Evolutionary conservation across 2,888 invertebrate species (phyloP).

Genomic region (Abscondita cerata): DNA sequence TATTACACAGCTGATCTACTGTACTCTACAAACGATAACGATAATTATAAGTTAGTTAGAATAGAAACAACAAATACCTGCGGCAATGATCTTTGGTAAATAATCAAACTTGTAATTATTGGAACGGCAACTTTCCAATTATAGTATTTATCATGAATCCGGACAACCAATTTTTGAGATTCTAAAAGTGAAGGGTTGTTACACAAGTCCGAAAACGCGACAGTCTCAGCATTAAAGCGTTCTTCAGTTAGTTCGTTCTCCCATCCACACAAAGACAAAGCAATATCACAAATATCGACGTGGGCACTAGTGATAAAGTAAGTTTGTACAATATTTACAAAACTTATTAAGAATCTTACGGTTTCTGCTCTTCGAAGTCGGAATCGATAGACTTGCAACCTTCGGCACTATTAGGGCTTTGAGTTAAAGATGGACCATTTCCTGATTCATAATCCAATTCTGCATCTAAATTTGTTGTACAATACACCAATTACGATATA

Average conservation of each 20-base stretch:
- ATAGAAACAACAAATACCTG: constrained; percentile 60
- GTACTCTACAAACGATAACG: constrained; percentile 51
- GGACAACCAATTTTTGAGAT: constrained; percentile 83
- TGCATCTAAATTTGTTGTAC: constrained; percentile 59
- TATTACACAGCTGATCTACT: constrained; percentile 55
- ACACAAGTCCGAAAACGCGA: constrained; percentile 70
- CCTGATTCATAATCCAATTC: constrained; percentile 96
- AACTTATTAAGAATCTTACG: constrained; percentile 45
- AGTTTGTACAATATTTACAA: not conserved
- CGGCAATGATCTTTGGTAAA: constrained; percentile 86
- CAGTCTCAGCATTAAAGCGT: constrained; percentile 63
- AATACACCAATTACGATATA: constrained; percentile 51
- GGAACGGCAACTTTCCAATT: constrained; percentile 93
- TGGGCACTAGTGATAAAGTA: constrained; percentile 43
- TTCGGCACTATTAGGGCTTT: constrained; percentile 90
- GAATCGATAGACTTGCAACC: constrained; percentile 83
- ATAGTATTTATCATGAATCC: constrained; percentile 87
- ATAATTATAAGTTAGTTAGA: too few species aligned
- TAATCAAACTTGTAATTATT: constrained; percentile 84
- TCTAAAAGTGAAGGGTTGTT: constrained; percentile 77
- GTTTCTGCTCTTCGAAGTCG: constrained; percentile 77
- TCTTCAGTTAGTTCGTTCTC: constrained; percentile 60
- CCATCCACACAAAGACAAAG: constrained; percentile 81
- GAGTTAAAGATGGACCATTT: constrained; percentile 93
- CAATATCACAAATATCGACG: constrained; percentile 67